These are phyloP conservation scores for Pteruthius melanotis DNA, from an alignment of 2,113 vertebrate genomes.

Conservation along the genomic window DNA sequence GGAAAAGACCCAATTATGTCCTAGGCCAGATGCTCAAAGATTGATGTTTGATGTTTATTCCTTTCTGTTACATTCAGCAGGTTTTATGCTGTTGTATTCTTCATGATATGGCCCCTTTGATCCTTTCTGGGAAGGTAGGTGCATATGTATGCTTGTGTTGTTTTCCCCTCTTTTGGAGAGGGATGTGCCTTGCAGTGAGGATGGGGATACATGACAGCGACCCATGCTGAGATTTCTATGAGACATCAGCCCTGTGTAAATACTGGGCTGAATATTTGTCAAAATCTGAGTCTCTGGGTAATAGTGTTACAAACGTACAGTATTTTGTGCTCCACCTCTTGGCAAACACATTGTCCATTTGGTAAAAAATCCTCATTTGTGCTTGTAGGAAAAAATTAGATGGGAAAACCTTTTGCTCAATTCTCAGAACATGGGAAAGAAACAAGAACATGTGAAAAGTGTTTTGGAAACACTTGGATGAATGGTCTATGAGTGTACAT, in stretches of 20 bases:
- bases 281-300: not conserved
- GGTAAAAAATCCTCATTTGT: not conserved
- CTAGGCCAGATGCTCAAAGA: not conserved
- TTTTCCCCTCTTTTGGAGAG: not conserved
- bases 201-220: not conserved
- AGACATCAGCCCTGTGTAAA: not conserved
- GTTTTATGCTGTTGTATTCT: not conserved
- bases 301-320: not conserved
- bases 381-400: not conserved
- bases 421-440: not conserved
- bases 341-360: not conserved
- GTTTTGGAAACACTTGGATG: not conserved
- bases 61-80: not conserved
- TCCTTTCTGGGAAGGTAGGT: not conserved
- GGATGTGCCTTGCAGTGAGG: not conserved
- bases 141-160: not conserved
- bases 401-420: not conserved
- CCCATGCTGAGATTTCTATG: not conserved
- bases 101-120: not conserved
- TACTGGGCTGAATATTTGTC: not conserved
- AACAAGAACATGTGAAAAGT: not conserved
- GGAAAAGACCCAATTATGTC: not conserved
- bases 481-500: not conserved
- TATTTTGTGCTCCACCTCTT: not conserved
- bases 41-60: not conserved